Base-by-base conservation (phyloP, 2,113 vertebrate species). In the Platichthys stellatus region DNA sequence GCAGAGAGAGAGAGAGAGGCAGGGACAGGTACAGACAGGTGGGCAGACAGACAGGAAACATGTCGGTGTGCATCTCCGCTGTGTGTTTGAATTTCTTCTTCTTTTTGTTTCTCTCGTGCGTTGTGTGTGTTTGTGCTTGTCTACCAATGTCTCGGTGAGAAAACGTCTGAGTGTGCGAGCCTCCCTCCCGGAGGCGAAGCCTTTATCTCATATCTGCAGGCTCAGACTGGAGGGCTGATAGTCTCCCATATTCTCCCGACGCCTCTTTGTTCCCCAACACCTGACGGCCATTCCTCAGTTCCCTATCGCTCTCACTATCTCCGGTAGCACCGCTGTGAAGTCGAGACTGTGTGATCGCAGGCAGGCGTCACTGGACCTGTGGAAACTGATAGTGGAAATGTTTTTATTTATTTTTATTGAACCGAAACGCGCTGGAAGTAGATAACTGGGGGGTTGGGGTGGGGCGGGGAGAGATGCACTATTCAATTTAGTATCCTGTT, bases 161-260 rank as follows among this genome's bases (percentile, higher is more conserved):
- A 67, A 59, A 63, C 12, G 43, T 82, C 82, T 80, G 76, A 75
- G 75, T 76, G 68, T 74, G 61, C 11, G 4, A 76, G 58, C 63
- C 72, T 70, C 63, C 72, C 82, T 86, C 72, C 88, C 79, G 71
- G 54, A 81, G 78, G 87, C 74, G 3, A 26, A 72, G 78, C 59
- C 69, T 91, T 93, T 92, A 94, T 93, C 91, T 87, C 66, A 3
- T 74, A 92, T 92, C 94, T 93, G 69, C 89, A 92, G 86, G 89
- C 90, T 72, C 69, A 87, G 86, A 84, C 90, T 76, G 82, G 79
- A 86, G 89, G 81, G 86, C 83, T 84, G 83, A 81, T 87, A 88
- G 83, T 90, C 82, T 83, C 80, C 83, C 82, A 71, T 80, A 78
- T 89, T 86, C 89, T 67, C 71, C 85, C 64, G 85, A 88, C 23